phyloP scores from a whole-genome alignment of 2,888 invertebrate species.

The Heliconius hortense region DNA sequence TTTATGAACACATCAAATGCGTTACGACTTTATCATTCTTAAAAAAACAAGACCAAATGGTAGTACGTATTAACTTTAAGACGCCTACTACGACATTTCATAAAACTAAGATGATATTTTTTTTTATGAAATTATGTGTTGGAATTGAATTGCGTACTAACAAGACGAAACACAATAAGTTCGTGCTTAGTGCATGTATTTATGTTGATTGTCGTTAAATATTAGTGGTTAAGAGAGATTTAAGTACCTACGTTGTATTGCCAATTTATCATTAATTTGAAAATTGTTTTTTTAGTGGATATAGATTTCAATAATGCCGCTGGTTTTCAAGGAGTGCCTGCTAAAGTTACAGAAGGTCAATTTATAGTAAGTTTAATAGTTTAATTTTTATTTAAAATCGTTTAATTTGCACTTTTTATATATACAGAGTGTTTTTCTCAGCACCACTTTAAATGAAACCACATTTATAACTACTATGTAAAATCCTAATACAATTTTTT shows the following conservation, averaged over 20 bases:
- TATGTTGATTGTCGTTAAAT: too few species aligned
- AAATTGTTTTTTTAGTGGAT: constrained; percentile 58
- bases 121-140: not conserved
- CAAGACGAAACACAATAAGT: not conserved
- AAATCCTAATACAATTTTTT: too few species aligned
- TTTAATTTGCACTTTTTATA: too few species aligned
- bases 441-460: too few species aligned
- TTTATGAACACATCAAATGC: not conserved
- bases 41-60: not conserved
- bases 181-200: too few species aligned
- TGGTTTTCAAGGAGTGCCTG: constrained; percentile 57
- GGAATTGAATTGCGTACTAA: not conserved
- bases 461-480: too few species aligned
- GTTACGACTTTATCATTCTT: not conserved
- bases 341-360: constrained; percentile 61
- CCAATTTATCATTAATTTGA: not conserved
- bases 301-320: constrained; percentile 70
- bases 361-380: constrained; percentile 57
- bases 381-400: too few species aligned
- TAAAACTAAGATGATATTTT: not conserved
- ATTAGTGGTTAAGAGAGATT: not conserved
- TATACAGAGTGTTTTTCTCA: too few species aligned
- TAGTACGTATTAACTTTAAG: not conserved
- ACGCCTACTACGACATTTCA: not conserved
- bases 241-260: not conserved